Base-by-base conservation (phyloP, 2,797 vertebrate species). In the Macropodus opercularis region DNA sequence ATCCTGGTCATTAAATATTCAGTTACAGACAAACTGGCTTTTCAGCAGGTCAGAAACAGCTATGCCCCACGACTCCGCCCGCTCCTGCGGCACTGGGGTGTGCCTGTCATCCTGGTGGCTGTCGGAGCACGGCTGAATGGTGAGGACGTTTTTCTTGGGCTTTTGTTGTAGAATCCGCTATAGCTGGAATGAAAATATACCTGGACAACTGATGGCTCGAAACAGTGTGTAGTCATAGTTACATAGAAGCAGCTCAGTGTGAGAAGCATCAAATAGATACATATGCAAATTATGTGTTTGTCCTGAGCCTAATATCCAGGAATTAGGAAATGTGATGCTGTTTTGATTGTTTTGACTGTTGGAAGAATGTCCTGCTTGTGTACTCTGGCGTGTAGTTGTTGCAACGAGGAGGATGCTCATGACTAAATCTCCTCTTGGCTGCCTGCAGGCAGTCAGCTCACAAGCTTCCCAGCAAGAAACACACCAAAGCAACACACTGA, bases 1-100 rank as follows among this genome's bases (percentile, higher is more conserved):
- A 95, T 98, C 68, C 89, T 99, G 80, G 94, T 99, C 83, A 95
- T 98, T 77, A 99, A 98, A 84, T 99, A 98, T 77, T 95, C 94
- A 0, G 95, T 99, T 69, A 97, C 95, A 8, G 95, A 98, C 90
- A 98, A 96, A 88, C 77, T 93, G 83, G 94, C 94, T 11, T 99
- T 98, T 87, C 94, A 98, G 74, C 95, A 96, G 83, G 87, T 99
- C 61, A 94, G 94, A 74, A 95, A 97, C 4, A 93, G 88, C 79
- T 96, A 97, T 32, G 91, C 93, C 42, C 95, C 96, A 0, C 91
- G 95, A 85, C 93, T 99, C 54, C 95, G 96, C 75, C 95, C 95
- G 18, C 92, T 95, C 44, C 84, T 96, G 72, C 93, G 90, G 58
- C 93, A 93, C 79, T 93, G 91, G 86, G 94, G 94, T 3, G 85